These are phyloP conservation scores for Enhydra lutris DNA, from an alignment of 2,113 vertebrate genomes.

Conservation along the genomic window DNA sequence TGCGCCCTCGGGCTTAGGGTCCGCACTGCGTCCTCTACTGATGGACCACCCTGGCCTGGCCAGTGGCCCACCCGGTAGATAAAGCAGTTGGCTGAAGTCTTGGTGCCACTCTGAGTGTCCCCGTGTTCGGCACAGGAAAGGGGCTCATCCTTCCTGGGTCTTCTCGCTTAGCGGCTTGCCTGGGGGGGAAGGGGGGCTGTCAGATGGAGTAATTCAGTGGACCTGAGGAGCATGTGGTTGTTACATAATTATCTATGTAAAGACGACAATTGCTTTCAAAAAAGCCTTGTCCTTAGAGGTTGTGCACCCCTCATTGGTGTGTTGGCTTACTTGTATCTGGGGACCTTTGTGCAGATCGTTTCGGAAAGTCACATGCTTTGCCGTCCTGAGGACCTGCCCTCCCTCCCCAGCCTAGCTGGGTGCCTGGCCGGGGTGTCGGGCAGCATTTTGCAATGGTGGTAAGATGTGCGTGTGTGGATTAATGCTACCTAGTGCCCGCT, in stretches of 20 bases:
- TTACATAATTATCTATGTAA: neutral
- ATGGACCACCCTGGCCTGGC: neutral
- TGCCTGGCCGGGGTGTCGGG: neutral
- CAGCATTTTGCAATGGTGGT: accelerated
- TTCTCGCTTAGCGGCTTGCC: neutral
- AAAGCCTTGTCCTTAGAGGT: neutral
- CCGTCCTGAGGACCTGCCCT: neutral
- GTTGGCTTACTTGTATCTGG: accelerated
- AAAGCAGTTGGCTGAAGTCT: neutral
- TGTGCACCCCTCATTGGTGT: accelerated
- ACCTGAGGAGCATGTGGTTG: neutral
- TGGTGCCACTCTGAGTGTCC: neutral
- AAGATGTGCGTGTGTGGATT: neutral
- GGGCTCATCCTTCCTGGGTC: neutral
- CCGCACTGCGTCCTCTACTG: neutral
- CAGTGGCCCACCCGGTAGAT: neutral
- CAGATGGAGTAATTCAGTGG: neutral
- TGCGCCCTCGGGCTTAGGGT: neutral
- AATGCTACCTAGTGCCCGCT: accelerated
- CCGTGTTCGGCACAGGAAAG: accelerated
- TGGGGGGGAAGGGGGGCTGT: neutral
- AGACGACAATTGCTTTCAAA: neutral
- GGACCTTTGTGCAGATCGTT: neutral
- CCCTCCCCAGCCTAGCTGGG: neutral
- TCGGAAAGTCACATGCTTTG: neutral